phyloP scores from a whole-genome alignment of 2,888 invertebrate genomes.

The Xestoiulus laeticollis region DNA sequence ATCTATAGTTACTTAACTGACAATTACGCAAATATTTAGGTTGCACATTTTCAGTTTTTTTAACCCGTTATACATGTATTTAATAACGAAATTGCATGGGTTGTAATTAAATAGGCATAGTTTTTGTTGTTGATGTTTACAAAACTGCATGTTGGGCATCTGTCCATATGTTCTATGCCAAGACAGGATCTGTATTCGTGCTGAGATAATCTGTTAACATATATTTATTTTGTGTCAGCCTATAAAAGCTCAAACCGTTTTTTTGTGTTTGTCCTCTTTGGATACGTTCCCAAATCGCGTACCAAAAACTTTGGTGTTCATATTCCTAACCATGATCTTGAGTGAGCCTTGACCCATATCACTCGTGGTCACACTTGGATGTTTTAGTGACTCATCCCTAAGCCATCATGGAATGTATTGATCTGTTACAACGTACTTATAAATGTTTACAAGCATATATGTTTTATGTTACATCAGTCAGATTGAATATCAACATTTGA shows the following conservation, averaged over 20 bases:
- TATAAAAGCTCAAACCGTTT: conserved; percentile 8
- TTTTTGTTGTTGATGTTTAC: neutral
- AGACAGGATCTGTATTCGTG: conserved; percentile 19
- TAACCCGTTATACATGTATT: neutral
- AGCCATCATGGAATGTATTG: neutral
- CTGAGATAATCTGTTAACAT: conserved; percentile 31
- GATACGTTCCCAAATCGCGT: conserved; percentile 13
- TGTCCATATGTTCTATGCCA: neutral
- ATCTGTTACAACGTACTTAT: neutral
- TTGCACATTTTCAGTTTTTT: neutral
- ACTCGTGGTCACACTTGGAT: neutral
- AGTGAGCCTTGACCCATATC: conserved; percentile 31
- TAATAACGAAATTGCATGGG: neutral
- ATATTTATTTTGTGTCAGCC: neutral
- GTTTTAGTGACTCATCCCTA: neutral
- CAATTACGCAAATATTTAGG: neutral
- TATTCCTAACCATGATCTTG: conserved; percentile 41
- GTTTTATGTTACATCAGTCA: neutral
- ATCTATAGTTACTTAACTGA: neutral
- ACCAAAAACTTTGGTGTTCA: conserved; percentile 11
- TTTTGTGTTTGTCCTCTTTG: neutral
- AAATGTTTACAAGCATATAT: neutral
- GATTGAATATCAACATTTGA: neutral
- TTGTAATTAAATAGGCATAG: neutral
- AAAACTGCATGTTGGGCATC: neutral